Evolutionary conservation across 2,888 invertebrate species (phyloP).

Genomic region (Sceliomorpha sp.): DNA sequence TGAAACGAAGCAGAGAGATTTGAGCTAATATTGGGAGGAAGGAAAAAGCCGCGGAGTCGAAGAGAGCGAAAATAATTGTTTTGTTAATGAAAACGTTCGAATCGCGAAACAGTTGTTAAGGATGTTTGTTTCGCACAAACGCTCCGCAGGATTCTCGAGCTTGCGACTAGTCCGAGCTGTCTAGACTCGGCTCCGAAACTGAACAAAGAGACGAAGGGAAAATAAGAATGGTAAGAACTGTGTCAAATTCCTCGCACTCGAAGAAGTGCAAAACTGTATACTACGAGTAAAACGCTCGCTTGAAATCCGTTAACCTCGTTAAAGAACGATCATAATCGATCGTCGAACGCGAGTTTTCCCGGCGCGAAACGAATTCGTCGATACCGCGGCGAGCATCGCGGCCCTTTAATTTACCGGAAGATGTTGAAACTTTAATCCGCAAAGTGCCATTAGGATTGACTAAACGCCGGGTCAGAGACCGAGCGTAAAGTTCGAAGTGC

Average conservation of each 20-base stretch:
- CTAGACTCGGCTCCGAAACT: background rate
- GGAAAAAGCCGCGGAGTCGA: too few relatives aligned
- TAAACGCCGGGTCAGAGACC: constrained; percentile 63
- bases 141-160: too few relatives aligned
- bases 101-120: too few relatives aligned
- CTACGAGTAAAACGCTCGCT: constrained; percentile 11
- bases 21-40: constrained; percentile 25
- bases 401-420: constrained; percentile 63
- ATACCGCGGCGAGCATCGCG: constrained; percentile 29
- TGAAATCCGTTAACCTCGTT: constrained; percentile 27
- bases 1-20: constrained; percentile 11
- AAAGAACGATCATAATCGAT: constrained; percentile 14
- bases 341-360: constrained; percentile 8
- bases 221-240: constrained; percentile 1
- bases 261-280: too few relatives aligned
- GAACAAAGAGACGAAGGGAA: background rate
- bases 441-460: constrained; percentile 73
- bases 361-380: constrained; percentile 23
- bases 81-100: too few relatives aligned
- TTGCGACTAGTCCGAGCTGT: too few relatives aligned
- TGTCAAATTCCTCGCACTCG: too few relatives aligned
- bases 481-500: constrained; percentile 73
- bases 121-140: too few relatives aligned
- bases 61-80: constrained; percentile 26
- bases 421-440: constrained; percentile 73